Percentiles rank a stretch among this genome's conserved stretches.
Evolutionary conservation across 1,140 invertebrate genomes (phyloP).

Genomic region (Aphaenogaster rudis): DNA sequence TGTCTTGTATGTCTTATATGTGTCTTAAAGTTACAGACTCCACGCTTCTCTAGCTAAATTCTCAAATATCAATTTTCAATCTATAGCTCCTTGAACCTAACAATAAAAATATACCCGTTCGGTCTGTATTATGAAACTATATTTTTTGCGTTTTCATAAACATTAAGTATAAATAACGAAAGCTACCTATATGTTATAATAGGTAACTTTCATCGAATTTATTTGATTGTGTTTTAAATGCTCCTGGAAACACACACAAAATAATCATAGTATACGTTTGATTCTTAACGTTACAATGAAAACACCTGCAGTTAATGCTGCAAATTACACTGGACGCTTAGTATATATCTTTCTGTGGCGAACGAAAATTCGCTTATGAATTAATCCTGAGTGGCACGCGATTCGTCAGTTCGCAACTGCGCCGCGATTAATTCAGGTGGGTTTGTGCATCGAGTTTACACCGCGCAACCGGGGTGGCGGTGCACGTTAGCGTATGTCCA

Average conservation of each 20-base stretch:
- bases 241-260: neutral
- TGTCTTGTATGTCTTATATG: constrained; percentile 14
- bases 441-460: constrained; percentile 74
- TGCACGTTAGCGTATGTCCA: constrained; percentile 61
- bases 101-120: neutral
- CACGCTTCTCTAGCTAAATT: neutral
- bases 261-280: neutral
- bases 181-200: neutral
- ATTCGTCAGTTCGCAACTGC: constrained; percentile 54
- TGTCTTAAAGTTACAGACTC: constrained; percentile 14
- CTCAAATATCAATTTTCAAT: constrained; percentile 45
- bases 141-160: neutral
- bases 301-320: constrained; percentile 35
- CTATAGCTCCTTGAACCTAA: neutral
- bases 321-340: constrained; percentile 56
- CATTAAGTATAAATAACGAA: neutral
- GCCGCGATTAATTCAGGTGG: constrained; percentile 73
- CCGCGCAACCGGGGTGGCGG: constrained; percentile 48
- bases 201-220: neutral
- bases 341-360: constrained; percentile 54
- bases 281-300: constrained; percentile 45
- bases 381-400: constrained; percentile 60
- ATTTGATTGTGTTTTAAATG: neutral
- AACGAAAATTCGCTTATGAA: constrained; percentile 69
- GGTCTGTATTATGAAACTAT: neutral